phyloP scores from a whole-genome alignment of 2,797 vertebrate species.

The Sebastolobus altivelis region DNA sequence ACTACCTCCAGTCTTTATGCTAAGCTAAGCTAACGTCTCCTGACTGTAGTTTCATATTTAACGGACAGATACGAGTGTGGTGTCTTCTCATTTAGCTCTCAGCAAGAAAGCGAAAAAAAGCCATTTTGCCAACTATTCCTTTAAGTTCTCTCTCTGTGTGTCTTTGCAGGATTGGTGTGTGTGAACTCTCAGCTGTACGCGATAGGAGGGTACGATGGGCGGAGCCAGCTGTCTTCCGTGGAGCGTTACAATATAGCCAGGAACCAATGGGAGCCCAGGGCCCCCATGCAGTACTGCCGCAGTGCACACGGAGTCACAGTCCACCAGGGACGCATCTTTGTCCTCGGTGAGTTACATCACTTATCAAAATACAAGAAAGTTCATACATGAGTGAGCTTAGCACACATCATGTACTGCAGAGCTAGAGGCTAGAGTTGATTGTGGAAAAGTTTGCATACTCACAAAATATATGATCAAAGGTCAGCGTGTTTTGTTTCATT shows the following conservation, averaged over 20 bases:
- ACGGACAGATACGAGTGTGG: neutral
- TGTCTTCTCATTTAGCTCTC: neutral
- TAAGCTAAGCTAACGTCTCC: neutral
- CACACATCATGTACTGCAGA: neutral
- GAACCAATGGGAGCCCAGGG: slow-evolving; percentile 84
- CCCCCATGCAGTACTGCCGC: slow-evolving; percentile 85
- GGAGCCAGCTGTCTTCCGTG: slow-evolving; percentile 81
- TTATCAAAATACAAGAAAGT: neutral
- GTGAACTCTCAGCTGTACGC: slow-evolving; percentile 85
- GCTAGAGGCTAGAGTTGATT: neutral
- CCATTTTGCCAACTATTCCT: neutral
- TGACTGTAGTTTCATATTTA: neutral
- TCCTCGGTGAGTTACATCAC: slow-evolving; percentile 80
- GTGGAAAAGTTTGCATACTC: neutral
- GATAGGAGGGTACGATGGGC: slow-evolving; percentile 87
- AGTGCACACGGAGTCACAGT: slow-evolving; percentile 85
- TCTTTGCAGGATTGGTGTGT: slow-evolving; percentile 81
- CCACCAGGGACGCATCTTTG: slow-evolving; percentile 83
- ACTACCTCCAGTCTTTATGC: neutral
- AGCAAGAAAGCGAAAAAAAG: neutral
- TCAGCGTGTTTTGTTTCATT: neutral
- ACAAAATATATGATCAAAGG: neutral
- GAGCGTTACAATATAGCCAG: slow-evolving; percentile 84
- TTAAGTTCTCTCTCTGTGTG: neutral
- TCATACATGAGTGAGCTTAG: neutral